Conservation (phyloP, 2,797 vertebrate genomes). For the Xerus rutilus region DNA sequence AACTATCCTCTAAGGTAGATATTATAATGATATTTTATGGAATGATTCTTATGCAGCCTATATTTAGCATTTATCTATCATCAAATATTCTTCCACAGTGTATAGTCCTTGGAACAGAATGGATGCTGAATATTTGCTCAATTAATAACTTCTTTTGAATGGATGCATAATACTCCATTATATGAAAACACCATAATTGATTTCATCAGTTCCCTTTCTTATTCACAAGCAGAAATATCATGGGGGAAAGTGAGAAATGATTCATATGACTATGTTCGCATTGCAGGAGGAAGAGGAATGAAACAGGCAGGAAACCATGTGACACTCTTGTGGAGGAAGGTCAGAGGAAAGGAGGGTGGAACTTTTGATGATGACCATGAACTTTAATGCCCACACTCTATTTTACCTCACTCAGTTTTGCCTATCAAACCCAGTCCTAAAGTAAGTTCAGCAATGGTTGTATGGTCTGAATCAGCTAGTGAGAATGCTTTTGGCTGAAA, state of each 20-base stretch:
- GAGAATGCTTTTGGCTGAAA: not conserved
- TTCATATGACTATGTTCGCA: not conserved
- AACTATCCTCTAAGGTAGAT: not conserved
- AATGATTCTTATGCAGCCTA: not conserved
- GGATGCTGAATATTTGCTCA: not conserved
- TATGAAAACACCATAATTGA: not conserved
- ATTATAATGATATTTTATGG: not conserved
- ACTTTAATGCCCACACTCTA: not conserved
- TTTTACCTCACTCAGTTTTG: not conserved
- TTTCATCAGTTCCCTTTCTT: not conserved
- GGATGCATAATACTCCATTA: not conserved
- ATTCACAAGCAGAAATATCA: not conserved
- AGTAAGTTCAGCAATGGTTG: not conserved
- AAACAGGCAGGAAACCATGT: not conserved
- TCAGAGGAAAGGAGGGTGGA: not conserved
- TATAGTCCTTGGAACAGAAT: not conserved
- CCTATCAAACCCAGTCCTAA: not conserved
- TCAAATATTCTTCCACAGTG: not conserved
- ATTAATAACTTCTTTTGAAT: constrained; percentile 33
- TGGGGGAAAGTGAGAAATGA: not conserved
- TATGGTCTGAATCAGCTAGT: not conserved
- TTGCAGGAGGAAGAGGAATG: not conserved
- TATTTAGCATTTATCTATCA: not conserved
- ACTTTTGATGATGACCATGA: not conserved
- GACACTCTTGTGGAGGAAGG: not conserved